These are phyloP conservation scores for Coelopa frigida DNA, from an alignment of 1,140 invertebrate species.

Conservation along the genomic window DNA sequence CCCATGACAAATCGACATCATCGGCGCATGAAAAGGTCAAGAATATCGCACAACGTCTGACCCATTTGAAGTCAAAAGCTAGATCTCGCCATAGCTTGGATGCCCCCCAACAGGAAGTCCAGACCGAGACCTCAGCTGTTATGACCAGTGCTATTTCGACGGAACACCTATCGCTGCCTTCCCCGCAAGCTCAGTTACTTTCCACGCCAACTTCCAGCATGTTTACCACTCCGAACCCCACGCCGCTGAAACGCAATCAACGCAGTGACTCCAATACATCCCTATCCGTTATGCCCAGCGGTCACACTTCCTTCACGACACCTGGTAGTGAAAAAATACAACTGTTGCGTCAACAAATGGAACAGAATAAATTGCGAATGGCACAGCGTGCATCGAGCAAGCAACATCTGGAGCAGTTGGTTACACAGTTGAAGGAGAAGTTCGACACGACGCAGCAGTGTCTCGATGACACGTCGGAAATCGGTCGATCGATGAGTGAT, in stretches of 20 bases:
- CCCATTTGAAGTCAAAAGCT: conserved; percentile 18
- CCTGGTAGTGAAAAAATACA: conserved; percentile 47
- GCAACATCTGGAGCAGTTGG: conserved; percentile 46
- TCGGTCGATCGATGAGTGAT: conserved; percentile 41
- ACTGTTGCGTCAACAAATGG: conserved; percentile 47
- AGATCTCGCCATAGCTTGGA: conserved; percentile 10
- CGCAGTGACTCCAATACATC: conserved; percentile 2
- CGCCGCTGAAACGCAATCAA: not conserved
- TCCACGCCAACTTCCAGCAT: conserved; percentile 4
- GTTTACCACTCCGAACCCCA: conserved; percentile 3
- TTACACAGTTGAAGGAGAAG: conserved; percentile 45
- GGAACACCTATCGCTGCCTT: conserved; percentile 1
- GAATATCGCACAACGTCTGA: conserved; percentile 19
- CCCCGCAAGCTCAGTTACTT: not conserved
- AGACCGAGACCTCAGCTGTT: conserved; percentile 2
- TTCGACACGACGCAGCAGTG: conserved; percentile 42
- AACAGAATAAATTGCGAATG: conserved; percentile 47
- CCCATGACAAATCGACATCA: conserved; percentile 18
- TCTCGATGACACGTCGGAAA: conserved; percentile 34
- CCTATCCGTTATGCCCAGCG: no score
- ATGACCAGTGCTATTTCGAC: not conserved
- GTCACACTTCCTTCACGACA: not conserved
- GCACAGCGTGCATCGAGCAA: conserved; percentile 45
- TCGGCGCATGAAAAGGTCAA: conserved; percentile 21
- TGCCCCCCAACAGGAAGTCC: not conserved